Base-by-base conservation (phyloP, 92 coral and sea anemone species). In the Scolanthus callimorphus region DNA sequence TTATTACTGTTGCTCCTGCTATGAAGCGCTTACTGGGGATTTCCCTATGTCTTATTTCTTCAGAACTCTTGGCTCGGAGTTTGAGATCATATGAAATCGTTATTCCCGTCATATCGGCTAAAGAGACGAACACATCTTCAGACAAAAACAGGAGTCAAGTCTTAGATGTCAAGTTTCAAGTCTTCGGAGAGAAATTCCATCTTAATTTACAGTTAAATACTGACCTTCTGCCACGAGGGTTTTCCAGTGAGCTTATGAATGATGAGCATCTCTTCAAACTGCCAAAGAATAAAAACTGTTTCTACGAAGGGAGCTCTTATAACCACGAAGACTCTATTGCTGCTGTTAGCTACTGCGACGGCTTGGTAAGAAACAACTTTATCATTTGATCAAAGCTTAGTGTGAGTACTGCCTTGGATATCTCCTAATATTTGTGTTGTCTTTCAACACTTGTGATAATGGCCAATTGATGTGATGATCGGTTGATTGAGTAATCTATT, bases 321-420 rank as follows among this genome's bases (percentile, higher is more conserved):
- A 65, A 49, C 21, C 77, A 66, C 27, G 21, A 62, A 3, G 61
- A 68, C 37, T 86, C 95, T 22, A 77, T 79, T 48, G 95, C 66
- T 39, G 95, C 89, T 11, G 24, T 86, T 24, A 77, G 95, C 82
- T 71, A 74, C 59, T 86, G 89, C 44, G 67, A 61, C 39, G 95
- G 89, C 29, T 49, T 86, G 95, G 95, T 82, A 65, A 86, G 95
- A 24, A 19, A 20, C 23, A 9, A 10, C 17, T 26, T 39, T 34
- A 34, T 34, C 15, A 34, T 15, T 34, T n/a, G n/a, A n/a, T n/a
- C n/a, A n/a, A n/a, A n/a, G n/a, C n/a, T n/a, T n/a, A n/a, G n/a
- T n/a, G n/a, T n/a, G n/a, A n/a, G n/a, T n/a, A n/a, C n/a, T n/a
- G n/a, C n/a, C n/a, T n/a, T n/a, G n/a, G n/a, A n/a, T n/a, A n/a